Evolutionary conservation across 1,140 invertebrate species (phyloP), one percentile per base, ranked within the genome.

Genomic region (Zaprionus ornatus): DNA sequence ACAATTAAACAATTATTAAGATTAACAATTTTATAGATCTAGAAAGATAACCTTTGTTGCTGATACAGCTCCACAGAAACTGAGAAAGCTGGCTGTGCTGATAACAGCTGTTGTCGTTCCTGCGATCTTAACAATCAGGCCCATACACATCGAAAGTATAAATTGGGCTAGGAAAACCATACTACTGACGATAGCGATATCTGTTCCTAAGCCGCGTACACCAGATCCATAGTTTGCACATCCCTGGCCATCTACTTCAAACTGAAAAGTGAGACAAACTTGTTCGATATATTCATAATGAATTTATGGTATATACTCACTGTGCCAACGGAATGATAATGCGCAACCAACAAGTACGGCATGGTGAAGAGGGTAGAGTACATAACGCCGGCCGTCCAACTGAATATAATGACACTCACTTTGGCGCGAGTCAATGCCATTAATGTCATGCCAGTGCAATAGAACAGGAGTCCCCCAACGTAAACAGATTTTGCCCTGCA

Each of bases 321-420:
- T 93, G 95, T 96, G 76, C 96, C 96, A 37, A 95, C 95, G 12
- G 97, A 95, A 91, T 99, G 98, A 91, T 99, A 99, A 91, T 98
- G 96, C 2, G 98, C 98, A 10, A 99, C 95, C 19, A 99, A 93
- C 13, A 99, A 93, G 91, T 99, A 99, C 1, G 98, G 98, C 97
- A 99, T 98, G 2, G 98, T 99, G 92, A 99, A 99, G 12, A 99
- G 94, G 0, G 98, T 99, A 0, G 98, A 98, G 92, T 99, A 99
- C 98, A 99, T 98, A 27, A 99, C 96, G 0, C 98, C 98, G 3
- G 97, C 97, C 0, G 97, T 96, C 95, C 96, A 97, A 42, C 97
- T 98, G 83, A 98, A 98, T 6, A 98, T 80, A 45, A 98, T 96
- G 0, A 98, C 97, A n/a, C 96, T 96, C 21, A 95, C 93, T 68